phyloP scores from a whole-genome alignment of 2,888 invertebrate genomes.

The Caenorhabditis doughertyi region DNA sequence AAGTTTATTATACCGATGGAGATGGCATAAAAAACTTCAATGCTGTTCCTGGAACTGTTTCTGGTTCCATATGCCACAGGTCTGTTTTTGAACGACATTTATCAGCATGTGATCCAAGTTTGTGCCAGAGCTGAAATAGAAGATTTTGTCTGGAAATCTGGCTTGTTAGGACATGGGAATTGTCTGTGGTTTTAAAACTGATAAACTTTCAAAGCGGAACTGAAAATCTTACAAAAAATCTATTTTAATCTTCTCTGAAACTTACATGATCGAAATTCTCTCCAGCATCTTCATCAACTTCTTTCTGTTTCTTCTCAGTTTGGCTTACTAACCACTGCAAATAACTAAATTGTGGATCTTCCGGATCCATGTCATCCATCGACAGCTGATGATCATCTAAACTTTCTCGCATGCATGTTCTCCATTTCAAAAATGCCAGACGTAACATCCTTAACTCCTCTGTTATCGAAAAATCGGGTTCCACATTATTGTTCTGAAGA shows the following conservation, averaged over 20 bases:
- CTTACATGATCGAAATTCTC: constrained; percentile 51
- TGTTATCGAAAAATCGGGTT: constrained; percentile 27
- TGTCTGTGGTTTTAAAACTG: neutral
- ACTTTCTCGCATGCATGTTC: constrained; percentile 48
- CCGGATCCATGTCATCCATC: constrained; percentile 58
- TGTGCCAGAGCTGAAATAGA: constrained; percentile 46
- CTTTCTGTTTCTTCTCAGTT: constrained; percentile 30
- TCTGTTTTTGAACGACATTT: constrained; percentile 58
- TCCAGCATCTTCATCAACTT: constrained; percentile 25
- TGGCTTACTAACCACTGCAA: constrained; percentile 45
- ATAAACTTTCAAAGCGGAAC: neutral
- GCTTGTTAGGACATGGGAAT: neutral
- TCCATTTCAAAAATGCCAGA: constrained; percentile 58
- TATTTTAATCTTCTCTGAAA: neutral
- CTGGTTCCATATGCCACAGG: constrained; percentile 61
- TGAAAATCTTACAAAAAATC: neutral
- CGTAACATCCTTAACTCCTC: constrained; percentile 46
- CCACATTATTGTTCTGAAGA: constrained; percentile 20
- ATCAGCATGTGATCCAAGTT: constrained; percentile 35
- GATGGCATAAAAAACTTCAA: constrained; percentile 43
- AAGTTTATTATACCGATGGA: constrained; percentile 13
- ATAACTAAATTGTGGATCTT: constrained; percentile 51
- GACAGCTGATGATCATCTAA: constrained; percentile 49
- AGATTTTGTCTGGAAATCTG: neutral
- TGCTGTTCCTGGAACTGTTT: constrained; percentile 38